These are phyloP conservation scores for Gasterosteus aculeatus DNA, from an alignment of 2,113 vertebrate species.

Conservation along the genomic window DNA sequence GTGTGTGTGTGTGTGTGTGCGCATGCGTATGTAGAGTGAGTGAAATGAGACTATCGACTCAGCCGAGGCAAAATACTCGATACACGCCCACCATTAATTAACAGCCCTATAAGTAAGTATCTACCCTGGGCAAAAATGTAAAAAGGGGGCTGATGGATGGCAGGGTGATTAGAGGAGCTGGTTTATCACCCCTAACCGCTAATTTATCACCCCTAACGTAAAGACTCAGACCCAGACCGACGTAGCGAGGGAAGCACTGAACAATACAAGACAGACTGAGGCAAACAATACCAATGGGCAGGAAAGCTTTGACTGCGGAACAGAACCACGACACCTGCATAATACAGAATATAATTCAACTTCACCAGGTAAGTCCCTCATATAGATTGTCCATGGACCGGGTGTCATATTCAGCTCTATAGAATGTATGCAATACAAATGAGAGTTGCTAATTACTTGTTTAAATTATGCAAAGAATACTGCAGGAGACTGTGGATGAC, in stretches of 20 bases:
- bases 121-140: slow-evolving; percentile 40
- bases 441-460: slow-evolving; percentile 17
- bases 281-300: slow-evolving; percentile 18
- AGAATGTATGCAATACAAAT: slow-evolving; percentile 5
- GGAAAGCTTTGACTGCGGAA: neutral
- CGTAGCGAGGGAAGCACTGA: slow-evolving; percentile 11
- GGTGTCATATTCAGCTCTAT: neutral
- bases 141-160: slow-evolving; percentile 49
- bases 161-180: slow-evolving; percentile 48
- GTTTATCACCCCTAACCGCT: slow-evolving; percentile 22
- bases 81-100: slow-evolving; percentile 65
- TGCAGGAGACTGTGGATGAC: slow-evolving; percentile 44
- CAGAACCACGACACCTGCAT: slow-evolving; percentile 4
- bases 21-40: neutral
- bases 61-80: slow-evolving; percentile 43
- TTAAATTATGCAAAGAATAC: slow-evolving; percentile 29
- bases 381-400: neutral
- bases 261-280: slow-evolving; percentile 16
- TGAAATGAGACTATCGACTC: slow-evolving; percentile 54
- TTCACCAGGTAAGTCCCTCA: neutral
- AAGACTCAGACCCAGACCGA: slow-evolving; percentile 25
- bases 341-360: neutral
- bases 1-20: neutral
- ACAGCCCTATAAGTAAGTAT: slow-evolving; percentile 58
- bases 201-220: slow-evolving; percentile 26